Base-by-base conservation (phyloP, 2,888 invertebrate species). In the Pemphredon lugubris region DNA sequence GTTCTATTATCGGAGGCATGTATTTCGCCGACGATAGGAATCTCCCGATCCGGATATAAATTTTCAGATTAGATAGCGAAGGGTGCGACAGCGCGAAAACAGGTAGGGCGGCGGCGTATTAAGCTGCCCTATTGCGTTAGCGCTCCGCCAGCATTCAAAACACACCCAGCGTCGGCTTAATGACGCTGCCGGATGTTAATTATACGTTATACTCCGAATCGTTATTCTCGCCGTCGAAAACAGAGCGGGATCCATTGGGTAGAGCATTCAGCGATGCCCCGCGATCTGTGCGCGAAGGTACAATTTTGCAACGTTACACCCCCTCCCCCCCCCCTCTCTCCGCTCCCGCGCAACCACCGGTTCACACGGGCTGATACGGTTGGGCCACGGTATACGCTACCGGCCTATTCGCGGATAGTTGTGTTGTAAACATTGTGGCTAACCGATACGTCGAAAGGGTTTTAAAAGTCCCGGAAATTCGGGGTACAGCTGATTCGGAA, bases 181-280 rank as follows among this genome's bases (percentile, higher is more conserved):
- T 73, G 78, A 73, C 59, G 54, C 60, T 23, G 48, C 42, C 59
- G 65, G 48, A 81, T 75, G 79, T 79, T 79, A 81, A 79, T 81
- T 79, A 75, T 68, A 75, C 70, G 73, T 72, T 73, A 65, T 81
- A 69, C 60, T 65, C 48, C 61, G 72, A 72, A 68, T 75, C 81
- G 65, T 64, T 67, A 50, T 55, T 47, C 60, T 32, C 32, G 7
- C 11, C 54, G 60, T 5, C 37, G 76, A 54, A 60, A 66, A 68
- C 73, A 55, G 40, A 34, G 26, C 16, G 18, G 18, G 16, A 63
- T 23, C 55, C 66, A 57, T 64, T 61, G 60, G 37, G 37, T n/a
- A n/a, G n/a, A n/a, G n/a, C 60, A 50, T 9, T 16, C 26, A 7
- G 23, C 48, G 53, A 57, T 58, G 18, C 64, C 37, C 11, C 14